These are phyloP conservation scores for Sinocyclocheilus grahami DNA, from an alignment of 2,113 vertebrate species.

Conservation along the genomic window DNA sequence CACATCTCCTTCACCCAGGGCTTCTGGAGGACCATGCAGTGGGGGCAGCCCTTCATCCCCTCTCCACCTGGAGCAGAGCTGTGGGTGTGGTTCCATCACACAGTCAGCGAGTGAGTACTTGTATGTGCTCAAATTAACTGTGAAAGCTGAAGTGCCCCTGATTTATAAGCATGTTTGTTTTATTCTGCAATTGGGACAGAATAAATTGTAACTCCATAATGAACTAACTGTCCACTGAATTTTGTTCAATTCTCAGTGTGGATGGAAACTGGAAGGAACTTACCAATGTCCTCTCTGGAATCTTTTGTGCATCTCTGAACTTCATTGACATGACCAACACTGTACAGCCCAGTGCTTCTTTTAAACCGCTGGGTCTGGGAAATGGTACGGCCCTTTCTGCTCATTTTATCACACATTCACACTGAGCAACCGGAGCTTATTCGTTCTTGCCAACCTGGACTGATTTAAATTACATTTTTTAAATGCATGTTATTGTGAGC, in stretches of 20 bases:
- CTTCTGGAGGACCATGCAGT: slow-evolving; percentile 89
- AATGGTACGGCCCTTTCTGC: slow-evolving; percentile 81
- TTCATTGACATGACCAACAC: slow-evolving; percentile 99
- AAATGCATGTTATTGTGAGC: background rate
- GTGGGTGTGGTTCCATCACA: slow-evolving; percentile 97
- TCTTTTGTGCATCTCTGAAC: slow-evolving; percentile 98
- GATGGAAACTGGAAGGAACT: slow-evolving; percentile 94
- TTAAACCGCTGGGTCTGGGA: slow-evolving; percentile 91
- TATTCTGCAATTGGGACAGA: background rate
- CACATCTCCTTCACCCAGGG: slow-evolving; percentile 90
- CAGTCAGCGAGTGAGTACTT: slow-evolving; percentile 86
- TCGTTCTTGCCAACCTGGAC: background rate
- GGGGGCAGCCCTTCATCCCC: slow-evolving; percentile 89
- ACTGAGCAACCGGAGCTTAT: background rate
- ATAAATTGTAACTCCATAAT: background rate
- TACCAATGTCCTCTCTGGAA: slow-evolving; percentile 93
- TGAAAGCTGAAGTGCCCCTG: background rate
- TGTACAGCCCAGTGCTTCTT: slow-evolving; percentile 91
- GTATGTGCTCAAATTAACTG: background rate
- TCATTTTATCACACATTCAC: background rate
- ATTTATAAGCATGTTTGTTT: background rate
- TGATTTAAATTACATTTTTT: background rate
- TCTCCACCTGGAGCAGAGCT: slow-evolving; percentile 83
- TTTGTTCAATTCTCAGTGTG: slow-evolving; percentile 75
- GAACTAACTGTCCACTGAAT: background rate